Evolutionary conservation across 2,113 vertebrate genomes (phyloP).

Genomic region (Suncus etruscus): DNA sequence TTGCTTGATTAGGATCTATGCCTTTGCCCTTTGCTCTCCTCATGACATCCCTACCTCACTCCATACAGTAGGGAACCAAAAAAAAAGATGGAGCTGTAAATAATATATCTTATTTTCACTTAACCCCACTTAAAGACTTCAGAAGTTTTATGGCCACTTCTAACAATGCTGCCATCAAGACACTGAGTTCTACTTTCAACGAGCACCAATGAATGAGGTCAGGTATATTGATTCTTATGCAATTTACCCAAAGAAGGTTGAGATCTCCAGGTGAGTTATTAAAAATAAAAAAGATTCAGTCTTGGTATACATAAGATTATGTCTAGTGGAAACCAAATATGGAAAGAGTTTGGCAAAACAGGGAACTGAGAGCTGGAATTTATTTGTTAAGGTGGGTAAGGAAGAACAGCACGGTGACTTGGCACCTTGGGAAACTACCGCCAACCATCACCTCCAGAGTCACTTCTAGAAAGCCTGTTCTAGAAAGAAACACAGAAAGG

Average conservation of each 20-base stretch:
- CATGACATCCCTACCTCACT: background rate
- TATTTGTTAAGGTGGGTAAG: background rate
- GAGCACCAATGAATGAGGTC: background rate
- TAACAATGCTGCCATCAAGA: background rate
- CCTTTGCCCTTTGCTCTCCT: background rate
- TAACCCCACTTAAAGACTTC: background rate
- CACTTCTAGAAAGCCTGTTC: background rate
- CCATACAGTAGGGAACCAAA: background rate
- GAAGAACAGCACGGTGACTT: background rate
- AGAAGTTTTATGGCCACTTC: background rate
- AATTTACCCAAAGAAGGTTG: background rate
- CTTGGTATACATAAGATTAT: background rate
- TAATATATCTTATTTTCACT: background rate
- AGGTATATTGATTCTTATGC: background rate
- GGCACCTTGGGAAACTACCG: background rate
- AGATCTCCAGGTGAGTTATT: background rate
- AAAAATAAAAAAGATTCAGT: constrained; percentile 19
- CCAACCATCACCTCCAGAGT: background rate
- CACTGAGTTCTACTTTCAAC: constrained; percentile 20
- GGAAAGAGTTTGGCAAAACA: constrained; percentile 3
- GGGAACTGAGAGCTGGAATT: background rate
- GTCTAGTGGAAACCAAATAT: background rate
- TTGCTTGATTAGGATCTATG: background rate
- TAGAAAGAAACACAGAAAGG: background rate
- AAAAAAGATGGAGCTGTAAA: background rate